Percentiles rank a stretch among this genome's conserved stretches.
These are phyloP conservation scores for Rousettus leschenaultii DNA, from an alignment of 2,113 vertebrate species.

Conservation along the genomic window DNA sequence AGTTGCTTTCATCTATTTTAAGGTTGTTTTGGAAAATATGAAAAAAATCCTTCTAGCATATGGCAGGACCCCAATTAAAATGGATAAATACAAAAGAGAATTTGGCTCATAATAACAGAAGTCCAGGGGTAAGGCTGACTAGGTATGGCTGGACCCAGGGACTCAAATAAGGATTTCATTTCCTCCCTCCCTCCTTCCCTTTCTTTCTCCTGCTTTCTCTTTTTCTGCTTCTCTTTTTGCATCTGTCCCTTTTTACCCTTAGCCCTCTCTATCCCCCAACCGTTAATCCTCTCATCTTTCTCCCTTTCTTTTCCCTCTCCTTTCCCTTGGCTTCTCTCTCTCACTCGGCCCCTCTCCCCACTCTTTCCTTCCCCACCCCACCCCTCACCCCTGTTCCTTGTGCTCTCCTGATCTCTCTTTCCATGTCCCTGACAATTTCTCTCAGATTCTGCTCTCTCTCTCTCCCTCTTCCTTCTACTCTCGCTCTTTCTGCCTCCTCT, in stretches of 20 bases:
- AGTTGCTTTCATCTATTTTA: background rate
- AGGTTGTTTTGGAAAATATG: slow-evolving; percentile 31
- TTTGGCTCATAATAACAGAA: background rate
- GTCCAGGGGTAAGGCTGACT: background rate
- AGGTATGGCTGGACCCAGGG: background rate
- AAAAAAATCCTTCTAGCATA: background rate
- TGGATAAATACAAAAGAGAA: background rate
- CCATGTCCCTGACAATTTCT: no score
- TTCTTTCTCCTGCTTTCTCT: background rate
- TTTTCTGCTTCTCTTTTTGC: background rate
- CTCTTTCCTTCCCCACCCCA: no score
- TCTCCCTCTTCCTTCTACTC: no score
- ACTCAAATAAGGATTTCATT: background rate
- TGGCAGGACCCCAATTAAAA: background rate
- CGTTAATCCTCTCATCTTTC: background rate
- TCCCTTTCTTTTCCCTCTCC: background rate
- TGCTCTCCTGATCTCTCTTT: background rate
- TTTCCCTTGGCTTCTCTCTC: background rate
- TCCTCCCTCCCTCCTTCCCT: background rate
- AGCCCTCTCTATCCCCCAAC: background rate
- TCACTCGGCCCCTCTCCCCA: no score
- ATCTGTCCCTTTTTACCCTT: background rate
- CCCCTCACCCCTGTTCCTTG: accelerated
- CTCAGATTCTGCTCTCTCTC: background rate
- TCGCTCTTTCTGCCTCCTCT: no score